Evolutionary conservation across 2,797 vertebrate species (phyloP).

Genomic region (Eospalax fontanierii): DNA sequence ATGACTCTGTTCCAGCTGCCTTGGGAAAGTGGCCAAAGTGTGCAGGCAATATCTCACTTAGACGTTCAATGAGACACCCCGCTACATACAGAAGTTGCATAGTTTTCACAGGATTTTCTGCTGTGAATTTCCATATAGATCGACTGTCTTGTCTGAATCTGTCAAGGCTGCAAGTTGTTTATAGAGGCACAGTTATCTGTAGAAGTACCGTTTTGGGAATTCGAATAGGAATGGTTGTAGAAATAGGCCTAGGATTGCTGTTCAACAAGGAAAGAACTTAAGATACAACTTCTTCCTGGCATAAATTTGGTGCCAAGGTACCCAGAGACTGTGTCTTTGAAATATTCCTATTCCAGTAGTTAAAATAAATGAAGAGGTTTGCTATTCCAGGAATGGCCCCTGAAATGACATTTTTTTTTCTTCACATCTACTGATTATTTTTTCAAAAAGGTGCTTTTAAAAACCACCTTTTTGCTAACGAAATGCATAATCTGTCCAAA

Average conservation of each 20-base stretch:
- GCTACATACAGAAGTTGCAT: background rate
- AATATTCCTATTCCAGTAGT: conserved; percentile 78
- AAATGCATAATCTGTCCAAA: conserved; percentile 82
- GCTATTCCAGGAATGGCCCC: conserved; percentile 81
- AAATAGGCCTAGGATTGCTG: background rate
- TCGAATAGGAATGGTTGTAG: background rate
- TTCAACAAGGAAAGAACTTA: conserved; percentile 59
- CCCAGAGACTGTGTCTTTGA: conserved; percentile 79
- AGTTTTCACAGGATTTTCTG: conserved; percentile 27
- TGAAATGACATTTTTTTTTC: conserved; percentile 78
- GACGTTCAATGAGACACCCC: background rate
- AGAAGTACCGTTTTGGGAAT: background rate
- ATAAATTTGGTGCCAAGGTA: conserved; percentile 66
- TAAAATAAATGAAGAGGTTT: conserved; percentile 84
- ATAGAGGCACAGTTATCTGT: conserved; percentile 1
- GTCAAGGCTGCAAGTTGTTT: conserved; percentile 60
- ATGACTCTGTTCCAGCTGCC: background rate
- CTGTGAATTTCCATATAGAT: conserved; percentile 66
- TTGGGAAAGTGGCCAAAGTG: background rate
- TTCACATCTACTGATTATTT: conserved; percentile 80
- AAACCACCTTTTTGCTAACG: conserved; percentile 81
- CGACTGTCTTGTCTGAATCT: conserved; percentile 52
- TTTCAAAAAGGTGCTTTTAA: conserved; percentile 80
- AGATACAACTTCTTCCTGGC: conserved; percentile 37
- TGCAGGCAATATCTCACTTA: background rate